Base-by-base conservation (phyloP, 2,888 invertebrate genomes). In the Microctonus aethiopoides region DNA sequence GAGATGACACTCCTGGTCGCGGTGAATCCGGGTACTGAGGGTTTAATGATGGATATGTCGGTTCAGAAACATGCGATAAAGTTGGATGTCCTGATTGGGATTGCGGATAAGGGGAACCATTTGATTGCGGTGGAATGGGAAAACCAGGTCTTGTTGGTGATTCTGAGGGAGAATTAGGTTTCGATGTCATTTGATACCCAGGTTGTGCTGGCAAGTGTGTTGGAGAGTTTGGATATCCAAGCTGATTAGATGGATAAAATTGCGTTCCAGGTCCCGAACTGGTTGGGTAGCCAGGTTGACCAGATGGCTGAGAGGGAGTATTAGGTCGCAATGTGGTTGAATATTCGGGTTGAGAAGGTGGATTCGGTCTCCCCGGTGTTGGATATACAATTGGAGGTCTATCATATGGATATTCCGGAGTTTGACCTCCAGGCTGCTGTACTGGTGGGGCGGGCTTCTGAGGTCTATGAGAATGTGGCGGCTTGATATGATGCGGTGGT, bases 281-380 rank as follows among this genome's bases (percentile, higher is more conserved):
- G 1, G 39, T 39, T 1, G 39, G 39, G 11, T 39, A 39, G n/a
- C 79, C 81, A 57, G 78, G 69, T 32, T 70, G 80, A 13, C n/a
- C 4, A 3, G 39, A 39, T 39, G 39, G 39, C 13, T 39, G n/a
- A 4, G 11, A 39, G n/a, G 39, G 39, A 0, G 13, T n/a, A n/a
- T 4, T 39, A 2, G 36, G n/a, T 41, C n/a, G n/a, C 2, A n/a
- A 7, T 16, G 16, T 7, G 2, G 46, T 16, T 0, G 16, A n/a
- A 7, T 46, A 16, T 46, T 75, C 13, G 84, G 84, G 4, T 20
- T 46, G 41, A n/a, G 16, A 16, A n/a, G 41, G 1, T 6, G 41
- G 41, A n/a, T n/a, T n/a, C n/a, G n/a, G n/a, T n/a, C n/a, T n/a
- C n/a, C n/a, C n/a, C n/a, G n/a, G n/a, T n/a, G n/a, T n/a, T n/a